These are phyloP conservation scores for Malurus cyaneus DNA, from an alignment of 2,113 vertebrate species.

Conservation along the genomic window DNA sequence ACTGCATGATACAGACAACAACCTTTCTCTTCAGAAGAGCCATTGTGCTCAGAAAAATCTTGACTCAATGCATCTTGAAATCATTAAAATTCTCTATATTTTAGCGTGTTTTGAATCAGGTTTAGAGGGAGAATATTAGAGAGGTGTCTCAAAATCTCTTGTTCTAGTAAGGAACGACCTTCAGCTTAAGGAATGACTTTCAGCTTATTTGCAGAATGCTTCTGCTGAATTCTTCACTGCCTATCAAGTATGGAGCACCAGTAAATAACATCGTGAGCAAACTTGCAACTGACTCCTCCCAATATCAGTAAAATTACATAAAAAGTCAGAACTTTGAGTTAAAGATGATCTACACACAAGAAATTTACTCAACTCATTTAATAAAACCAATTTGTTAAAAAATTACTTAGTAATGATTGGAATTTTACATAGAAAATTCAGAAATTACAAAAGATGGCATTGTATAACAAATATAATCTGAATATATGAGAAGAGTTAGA, in stretches of 20 bases:
- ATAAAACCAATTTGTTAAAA: conserved; percentile 59
- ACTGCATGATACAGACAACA: neutral
- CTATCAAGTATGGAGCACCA: neutral
- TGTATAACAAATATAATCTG: conserved; percentile 58
- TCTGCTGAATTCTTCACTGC: neutral
- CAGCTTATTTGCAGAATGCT: neutral
- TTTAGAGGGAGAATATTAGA: neutral
- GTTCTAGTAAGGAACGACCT: neutral
- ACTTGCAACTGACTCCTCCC: neutral
- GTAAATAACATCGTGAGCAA: neutral
- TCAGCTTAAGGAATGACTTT: neutral
- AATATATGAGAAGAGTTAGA: conserved; percentile 6
- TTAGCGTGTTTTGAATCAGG: neutral
- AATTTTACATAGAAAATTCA: conserved; percentile 59
- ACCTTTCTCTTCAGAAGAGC: neutral
- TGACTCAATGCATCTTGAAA: neutral
- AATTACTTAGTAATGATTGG: conserved; percentile 20
- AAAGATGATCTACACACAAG: conserved; percentile 8
- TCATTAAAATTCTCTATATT: neutral
- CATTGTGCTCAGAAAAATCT: neutral
- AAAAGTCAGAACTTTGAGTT: neutral
- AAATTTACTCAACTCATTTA: conserved; percentile 45
- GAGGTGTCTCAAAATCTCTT: neutral
- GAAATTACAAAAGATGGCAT: conserved; percentile 63
- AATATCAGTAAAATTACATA: neutral